These are phyloP conservation scores for Mastacembelus armatus DNA, from an alignment of 2,797 vertebrate genomes.

Conservation along the genomic window DNA sequence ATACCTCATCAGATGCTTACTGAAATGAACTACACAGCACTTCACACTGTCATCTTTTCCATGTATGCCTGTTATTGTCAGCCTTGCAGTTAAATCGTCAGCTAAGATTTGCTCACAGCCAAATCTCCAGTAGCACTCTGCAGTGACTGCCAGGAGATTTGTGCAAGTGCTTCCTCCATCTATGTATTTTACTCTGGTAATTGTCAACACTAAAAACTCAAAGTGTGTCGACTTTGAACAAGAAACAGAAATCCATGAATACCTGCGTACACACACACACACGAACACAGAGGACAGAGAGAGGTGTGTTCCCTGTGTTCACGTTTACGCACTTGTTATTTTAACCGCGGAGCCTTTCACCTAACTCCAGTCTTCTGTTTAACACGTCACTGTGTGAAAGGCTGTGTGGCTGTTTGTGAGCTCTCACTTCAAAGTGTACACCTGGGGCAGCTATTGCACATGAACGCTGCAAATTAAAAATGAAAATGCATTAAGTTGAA, in stretches of 20 bases:
- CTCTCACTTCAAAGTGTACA: constrained; percentile 68
- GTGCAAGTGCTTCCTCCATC: constrained; percentile 18
- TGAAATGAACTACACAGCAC: constrained; percentile 18
- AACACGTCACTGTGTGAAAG: constrained; percentile 29
- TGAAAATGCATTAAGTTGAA: constrained; percentile 58
- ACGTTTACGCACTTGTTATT: constrained; percentile 47
- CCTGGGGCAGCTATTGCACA: constrained; percentile 59
- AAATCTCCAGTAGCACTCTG: constrained; percentile 9
- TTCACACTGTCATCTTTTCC: constrained; percentile 14
- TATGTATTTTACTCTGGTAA: constrained; percentile 6
- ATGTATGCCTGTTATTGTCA: constrained; percentile 32
- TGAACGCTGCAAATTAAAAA: constrained; percentile 68
- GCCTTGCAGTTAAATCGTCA: constrained; percentile 1
- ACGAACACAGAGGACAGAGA: constrained; percentile 1
- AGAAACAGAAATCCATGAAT: constrained; percentile 43
- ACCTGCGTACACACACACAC: neutral
- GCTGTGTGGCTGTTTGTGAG: constrained; percentile 29
- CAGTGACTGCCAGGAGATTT: constrained; percentile 24
- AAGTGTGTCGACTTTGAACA: constrained; percentile 17
- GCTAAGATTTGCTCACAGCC: constrained; percentile 4
- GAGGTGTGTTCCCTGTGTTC: constrained; percentile 16
- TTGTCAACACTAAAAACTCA: neutral
- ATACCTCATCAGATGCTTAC: constrained; percentile 12
- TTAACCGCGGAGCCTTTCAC: constrained; percentile 37
- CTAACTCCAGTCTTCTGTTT: constrained; percentile 34